phyloP scores from a whole-genome alignment of 2,113 vertebrate species.

The Harpagus bidentatus region DNA sequence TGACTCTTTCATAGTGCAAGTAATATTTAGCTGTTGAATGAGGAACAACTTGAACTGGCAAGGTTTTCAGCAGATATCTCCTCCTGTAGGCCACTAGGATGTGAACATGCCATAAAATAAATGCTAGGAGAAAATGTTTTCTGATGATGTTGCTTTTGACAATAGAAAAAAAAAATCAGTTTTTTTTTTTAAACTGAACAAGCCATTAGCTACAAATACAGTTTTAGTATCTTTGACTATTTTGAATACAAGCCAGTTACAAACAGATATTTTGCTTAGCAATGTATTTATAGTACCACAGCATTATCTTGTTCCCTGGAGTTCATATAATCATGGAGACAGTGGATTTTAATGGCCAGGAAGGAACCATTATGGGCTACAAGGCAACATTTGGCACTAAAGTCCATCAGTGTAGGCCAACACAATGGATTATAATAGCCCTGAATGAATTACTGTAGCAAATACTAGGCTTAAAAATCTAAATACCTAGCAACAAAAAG shows the following conservation, averaged over 20 bases:
- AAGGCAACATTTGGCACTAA: not conserved
- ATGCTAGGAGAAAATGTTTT: not conserved
- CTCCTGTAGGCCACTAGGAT: not conserved
- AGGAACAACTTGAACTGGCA: not conserved
- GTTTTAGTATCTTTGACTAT: not conserved
- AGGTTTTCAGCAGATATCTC: not conserved
- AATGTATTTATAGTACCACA: not conserved
- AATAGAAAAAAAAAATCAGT: not conserved
- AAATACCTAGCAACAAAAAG: not conserved
- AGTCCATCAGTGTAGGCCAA: not conserved
- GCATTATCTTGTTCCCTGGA: not conserved
- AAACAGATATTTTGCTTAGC: not conserved
- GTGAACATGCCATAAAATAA: not conserved
- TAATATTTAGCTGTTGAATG: not conserved
- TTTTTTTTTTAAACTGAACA: not conserved
- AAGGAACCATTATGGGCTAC: not conserved
- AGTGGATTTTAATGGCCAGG: not conserved
- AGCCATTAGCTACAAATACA: not conserved
- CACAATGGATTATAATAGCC: not conserved
- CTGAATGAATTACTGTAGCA: not conserved
- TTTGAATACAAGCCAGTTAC: not conserved
- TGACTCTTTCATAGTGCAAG: not conserved
- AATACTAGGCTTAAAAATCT: not conserved
- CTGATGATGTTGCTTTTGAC: not conserved
- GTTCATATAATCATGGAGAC: not conserved